Evolutionary conservation across 2,888 invertebrate genomes (phyloP).

Genomic region (Lomographa bimaculata): DNA sequence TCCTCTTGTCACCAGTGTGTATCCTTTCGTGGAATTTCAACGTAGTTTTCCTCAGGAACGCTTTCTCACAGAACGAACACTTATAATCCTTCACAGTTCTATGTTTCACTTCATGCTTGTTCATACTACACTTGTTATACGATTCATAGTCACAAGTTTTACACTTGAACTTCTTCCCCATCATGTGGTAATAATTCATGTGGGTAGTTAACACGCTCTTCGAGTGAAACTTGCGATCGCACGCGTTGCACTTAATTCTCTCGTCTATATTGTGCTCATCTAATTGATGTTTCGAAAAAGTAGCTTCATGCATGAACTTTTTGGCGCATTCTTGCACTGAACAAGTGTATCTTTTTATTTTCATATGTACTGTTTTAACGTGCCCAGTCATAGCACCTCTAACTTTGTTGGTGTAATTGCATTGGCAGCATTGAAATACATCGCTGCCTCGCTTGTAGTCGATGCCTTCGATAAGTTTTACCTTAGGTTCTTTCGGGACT

Average conservation of each 20-base stretch:
- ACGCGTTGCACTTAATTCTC: slow-evolving; percentile 34
- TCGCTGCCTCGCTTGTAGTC: too few relatives aligned
- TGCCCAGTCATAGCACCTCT: too few relatives aligned
- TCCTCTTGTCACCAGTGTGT: slow-evolving; percentile 65
- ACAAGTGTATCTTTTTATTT: too few relatives aligned
- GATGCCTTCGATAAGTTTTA: too few relatives aligned
- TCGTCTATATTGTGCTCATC: slow-evolving; percentile 39
- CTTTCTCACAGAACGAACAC: slow-evolving; percentile 68
- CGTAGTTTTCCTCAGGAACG: slow-evolving; percentile 60
- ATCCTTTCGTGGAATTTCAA: slow-evolving; percentile 62
- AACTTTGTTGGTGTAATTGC: too few relatives aligned
- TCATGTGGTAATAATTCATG: slow-evolving; percentile 64
- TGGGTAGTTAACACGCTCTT: slow-evolving; percentile 33
- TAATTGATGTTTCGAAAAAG: slow-evolving; percentile 24
- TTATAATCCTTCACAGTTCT: slow-evolving; percentile 64
- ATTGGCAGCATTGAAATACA: too few relatives aligned
- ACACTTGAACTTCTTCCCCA: slow-evolving; percentile 61
- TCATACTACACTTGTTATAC: slow-evolving; percentile 47
- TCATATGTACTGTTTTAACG: too few relatives aligned
- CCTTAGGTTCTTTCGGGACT: too few relatives aligned
- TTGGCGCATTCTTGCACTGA: too few relatives aligned
- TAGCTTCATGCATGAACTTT: too few relatives aligned
- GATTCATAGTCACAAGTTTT: slow-evolving; percentile 62
- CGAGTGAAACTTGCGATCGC: slow-evolving; percentile 26
- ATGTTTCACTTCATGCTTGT: slow-evolving; percentile 66